Conservation (phyloP, 2,113 vertebrate species). For the Puma concolor region DNA sequence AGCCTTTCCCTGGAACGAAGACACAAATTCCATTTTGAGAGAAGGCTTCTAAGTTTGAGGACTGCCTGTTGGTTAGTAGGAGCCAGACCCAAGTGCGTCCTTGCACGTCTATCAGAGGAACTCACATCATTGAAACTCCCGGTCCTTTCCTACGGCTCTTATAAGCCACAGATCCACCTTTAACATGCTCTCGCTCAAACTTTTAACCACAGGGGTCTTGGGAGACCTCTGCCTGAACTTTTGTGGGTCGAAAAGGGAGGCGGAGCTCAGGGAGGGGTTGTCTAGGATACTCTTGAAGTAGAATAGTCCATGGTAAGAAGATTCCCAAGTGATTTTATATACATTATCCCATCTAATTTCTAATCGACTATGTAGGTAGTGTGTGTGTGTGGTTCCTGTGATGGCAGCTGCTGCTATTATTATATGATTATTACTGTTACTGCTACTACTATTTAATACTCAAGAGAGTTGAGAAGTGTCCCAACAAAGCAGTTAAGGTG, state of each 20-base stretch:
- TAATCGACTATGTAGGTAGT: neutral
- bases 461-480: neutral
- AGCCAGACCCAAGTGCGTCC: neutral
- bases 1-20: neutral
- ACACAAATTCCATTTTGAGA: neutral
- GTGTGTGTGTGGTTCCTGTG: neutral
- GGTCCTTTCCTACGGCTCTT: neutral
- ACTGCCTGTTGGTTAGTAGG: neutral
- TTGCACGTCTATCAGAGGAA: neutral
- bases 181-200: neutral
- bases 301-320: neutral
- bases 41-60: constrained; percentile 27
- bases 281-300: neutral
- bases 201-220: constrained; percentile 30
- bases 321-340: neutral
- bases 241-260: neutral
- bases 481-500: neutral
- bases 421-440: neutral
- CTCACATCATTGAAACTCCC: neutral
- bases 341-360: neutral
- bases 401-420: neutral
- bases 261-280: neutral
- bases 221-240: constrained; percentile 49
- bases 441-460: neutral
- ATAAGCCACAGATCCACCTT: neutral